A percentile compares a stretch with the other conserved stretches of the same genome.
Evolutionary conservation across 2,113 vertebrate species (phyloP).

Genomic region (Callorhinus ursinus): DNA sequence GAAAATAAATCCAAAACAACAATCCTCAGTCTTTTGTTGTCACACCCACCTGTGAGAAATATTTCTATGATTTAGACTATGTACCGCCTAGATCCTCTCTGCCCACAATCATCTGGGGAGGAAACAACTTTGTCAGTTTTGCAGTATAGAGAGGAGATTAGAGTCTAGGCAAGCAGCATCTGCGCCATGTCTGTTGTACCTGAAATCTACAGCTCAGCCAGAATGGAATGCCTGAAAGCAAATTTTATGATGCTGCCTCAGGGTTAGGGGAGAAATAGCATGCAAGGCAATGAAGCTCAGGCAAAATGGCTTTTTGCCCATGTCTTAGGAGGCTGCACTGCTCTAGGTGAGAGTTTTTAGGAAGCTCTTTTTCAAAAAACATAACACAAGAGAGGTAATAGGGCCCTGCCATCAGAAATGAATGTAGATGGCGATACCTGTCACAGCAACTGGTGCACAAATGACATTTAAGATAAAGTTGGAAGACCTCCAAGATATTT

Average conservation of each 20-base stretch:
- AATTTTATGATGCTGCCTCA: background rate
- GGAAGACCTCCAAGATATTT: conserved; percentile 32
- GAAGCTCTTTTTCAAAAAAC: conserved; percentile 7
- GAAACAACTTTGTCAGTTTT: conserved; percentile 26
- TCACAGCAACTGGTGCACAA: background rate
- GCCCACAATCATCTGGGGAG: background rate
- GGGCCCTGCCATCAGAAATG: background rate
- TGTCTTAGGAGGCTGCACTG: background rate
- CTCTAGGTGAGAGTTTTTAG: background rate
- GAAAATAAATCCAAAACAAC: background rate
- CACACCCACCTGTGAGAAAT: background rate
- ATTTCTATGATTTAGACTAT: conserved; percentile 16
- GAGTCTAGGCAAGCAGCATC: background rate
- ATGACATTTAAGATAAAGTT: conserved; percentile 41
- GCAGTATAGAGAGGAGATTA: background rate
- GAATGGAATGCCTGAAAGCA: background rate
- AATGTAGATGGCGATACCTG: conserved; percentile 21
- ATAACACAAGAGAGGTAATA: background rate
- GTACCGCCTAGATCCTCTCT: background rate
- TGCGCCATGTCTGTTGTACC: background rate
- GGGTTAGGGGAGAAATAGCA: background rate
- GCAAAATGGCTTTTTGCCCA: background rate
- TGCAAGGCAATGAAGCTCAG: background rate
- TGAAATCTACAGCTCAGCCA: background rate
- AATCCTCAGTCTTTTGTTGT: background rate